Evolutionary conservation across 2,113 vertebrate species (phyloP), one percentile per base, ranked within the genome.

Genomic region (Actinemys pallida): DNA sequence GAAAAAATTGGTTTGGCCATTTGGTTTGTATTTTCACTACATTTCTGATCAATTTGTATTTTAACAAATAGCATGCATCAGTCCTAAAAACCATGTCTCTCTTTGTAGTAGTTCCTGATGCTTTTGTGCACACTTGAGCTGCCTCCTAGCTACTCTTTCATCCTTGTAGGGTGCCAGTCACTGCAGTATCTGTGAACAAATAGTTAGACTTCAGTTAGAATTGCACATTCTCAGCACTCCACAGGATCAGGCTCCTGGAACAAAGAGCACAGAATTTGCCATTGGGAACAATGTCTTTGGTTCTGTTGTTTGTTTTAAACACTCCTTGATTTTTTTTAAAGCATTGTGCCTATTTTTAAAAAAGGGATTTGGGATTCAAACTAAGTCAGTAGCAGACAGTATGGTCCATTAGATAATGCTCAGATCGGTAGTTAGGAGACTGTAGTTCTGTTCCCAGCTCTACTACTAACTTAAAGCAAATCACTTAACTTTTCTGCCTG

Each of bases 231-330:
- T 81, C 39, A 79, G 91, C 84, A 87, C 8, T 27, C 35, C 19
- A 72, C 88, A 88, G 59, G 12, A 87, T 78, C 92, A 80, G 45
- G 6, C 54, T 90, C 75, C 20, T 91, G 80, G 25, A 19, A 49
- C 81, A 50, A 22, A 80, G 22, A 84, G 1, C 16, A 13, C 20
- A 76, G 24, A 25, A 81, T 11, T 17, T 59, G 82, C 79, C 5
- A 79, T 0, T 75, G 57, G 75, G 27, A 85, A 84, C 1, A 79
- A 76, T 53, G 45, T 86, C 6, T 65, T 72, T 39, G 65, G 10
- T 39, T 5, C n/a, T 84, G 56, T 76, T 94, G 78, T 80, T 94
- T 86, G 52, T 69, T 76, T 83, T 95, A 79, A 84, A 93, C 29
- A 1, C 4, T 79, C 75, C 42, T 13, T 76, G 24, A 56, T 5